phyloP scores from a whole-genome alignment of 2,888 invertebrate species.

The Orthonychiurus folsomi region DNA sequence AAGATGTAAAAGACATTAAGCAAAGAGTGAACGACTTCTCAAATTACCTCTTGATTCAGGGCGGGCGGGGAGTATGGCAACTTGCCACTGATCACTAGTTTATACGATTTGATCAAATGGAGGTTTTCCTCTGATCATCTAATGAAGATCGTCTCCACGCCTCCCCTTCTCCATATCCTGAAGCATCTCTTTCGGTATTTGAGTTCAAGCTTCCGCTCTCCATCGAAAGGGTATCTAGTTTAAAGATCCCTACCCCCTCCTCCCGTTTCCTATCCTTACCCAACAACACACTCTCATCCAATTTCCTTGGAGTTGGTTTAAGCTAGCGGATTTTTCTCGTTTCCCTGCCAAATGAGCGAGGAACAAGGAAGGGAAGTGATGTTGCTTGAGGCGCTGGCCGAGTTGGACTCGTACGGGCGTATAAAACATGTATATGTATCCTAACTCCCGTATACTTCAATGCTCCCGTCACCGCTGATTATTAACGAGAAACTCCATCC shows the following conservation, averaged over 20 bases:
- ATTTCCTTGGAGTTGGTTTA: not conserved
- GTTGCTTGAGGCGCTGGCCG: not conserved
- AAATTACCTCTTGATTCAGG: conserved; percentile 41
- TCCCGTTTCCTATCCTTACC: no score
- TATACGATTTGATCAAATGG: conserved; percentile 23
- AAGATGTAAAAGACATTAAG: conserved; percentile 18
- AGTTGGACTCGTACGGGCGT: not conserved
- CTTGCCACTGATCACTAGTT: conserved; percentile 39
- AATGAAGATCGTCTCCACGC: conserved; percentile 12
- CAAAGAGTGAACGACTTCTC: conserved; percentile 24
- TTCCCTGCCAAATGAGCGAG: not conserved
- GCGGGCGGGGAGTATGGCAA: conserved; percentile 35
- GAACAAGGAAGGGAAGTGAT: no score
- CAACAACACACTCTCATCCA: not conserved
- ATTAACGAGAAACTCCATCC: not conserved
- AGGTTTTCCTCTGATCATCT: conserved; percentile 16
- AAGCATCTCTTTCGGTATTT: no score
- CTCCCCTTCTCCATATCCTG: not conserved
- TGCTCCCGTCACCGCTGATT: no score
- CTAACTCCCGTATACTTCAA: no score
- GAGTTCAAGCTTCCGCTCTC: no score
- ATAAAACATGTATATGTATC: no score
- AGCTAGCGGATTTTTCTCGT: not conserved
- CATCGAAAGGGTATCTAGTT: no score
- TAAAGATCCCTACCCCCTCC: no score